These are phyloP conservation scores for Epinephelus coioides DNA, from an alignment of 2,797 vertebrate species.

Conservation along the genomic window DNA sequence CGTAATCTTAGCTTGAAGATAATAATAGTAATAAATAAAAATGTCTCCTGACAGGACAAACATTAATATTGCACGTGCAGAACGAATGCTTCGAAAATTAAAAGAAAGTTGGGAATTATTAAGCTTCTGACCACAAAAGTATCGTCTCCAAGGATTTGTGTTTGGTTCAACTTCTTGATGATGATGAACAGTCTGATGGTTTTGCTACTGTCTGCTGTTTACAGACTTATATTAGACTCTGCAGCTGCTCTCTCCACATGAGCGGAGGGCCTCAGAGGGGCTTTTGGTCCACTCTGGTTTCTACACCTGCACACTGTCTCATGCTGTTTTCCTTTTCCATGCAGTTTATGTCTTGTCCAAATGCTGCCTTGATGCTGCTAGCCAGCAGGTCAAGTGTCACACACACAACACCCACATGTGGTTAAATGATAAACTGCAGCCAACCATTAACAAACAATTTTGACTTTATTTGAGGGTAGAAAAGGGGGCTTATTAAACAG, in stretches of 20 bases:
- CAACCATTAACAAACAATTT: slow-evolving; percentile 27
- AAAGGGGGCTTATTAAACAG: neutral
- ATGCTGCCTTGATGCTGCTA: slow-evolving; percentile 19
- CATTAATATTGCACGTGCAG: neutral
- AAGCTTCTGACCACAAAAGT: neutral
- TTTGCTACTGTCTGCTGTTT: slow-evolving; percentile 24
- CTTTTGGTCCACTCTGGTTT: slow-evolving; percentile 27
- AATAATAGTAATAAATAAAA: neutral
- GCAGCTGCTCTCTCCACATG: slow-evolving; percentile 18
- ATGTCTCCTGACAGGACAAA: neutral
- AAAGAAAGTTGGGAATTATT: neutral
- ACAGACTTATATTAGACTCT: slow-evolving; percentile 21
- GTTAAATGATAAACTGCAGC: slow-evolving; percentile 11
- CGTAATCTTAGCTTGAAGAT: neutral
- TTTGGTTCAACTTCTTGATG: neutral
- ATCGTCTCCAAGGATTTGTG: neutral
- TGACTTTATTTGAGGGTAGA: slow-evolving; percentile 11
- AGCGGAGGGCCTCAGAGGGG: slow-evolving; percentile 17
- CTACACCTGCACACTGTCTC: slow-evolving; percentile 54
- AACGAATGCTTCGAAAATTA: neutral
- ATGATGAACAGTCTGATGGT: slow-evolving; percentile 15
- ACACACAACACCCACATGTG: neutral
- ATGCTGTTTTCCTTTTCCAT: slow-evolving; percentile 45
- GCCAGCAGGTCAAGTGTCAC: slow-evolving; percentile 45
- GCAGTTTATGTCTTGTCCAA: slow-evolving; percentile 30